Percentiles rank a stretch among this genome's conserved stretches.
phyloP scores from a whole-genome alignment of 1,140 invertebrate species.

The Drosophila repleta region DNA sequence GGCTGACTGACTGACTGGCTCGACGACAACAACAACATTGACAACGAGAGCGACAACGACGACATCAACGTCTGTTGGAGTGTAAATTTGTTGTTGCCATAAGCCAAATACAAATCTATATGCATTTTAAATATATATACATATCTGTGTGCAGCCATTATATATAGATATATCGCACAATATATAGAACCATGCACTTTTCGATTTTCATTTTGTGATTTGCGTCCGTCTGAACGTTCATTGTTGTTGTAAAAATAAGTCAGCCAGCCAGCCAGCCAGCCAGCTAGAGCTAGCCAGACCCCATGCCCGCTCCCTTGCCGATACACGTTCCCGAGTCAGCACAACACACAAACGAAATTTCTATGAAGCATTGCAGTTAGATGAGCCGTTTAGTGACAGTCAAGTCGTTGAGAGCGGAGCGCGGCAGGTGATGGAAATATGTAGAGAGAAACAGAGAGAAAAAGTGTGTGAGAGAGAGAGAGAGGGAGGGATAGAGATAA shows the following conservation, averaged over 20 bases:
- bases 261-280: slow-evolving; percentile 36
- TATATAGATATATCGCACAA: slow-evolving; percentile 47
- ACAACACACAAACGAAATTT: slow-evolving; percentile 67
- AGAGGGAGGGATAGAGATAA: slow-evolving; percentile 1
- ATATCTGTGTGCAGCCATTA: too few species aligned
- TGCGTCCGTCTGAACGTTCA: slow-evolving; percentile 52
- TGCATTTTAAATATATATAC: slow-evolving; percentile 20
- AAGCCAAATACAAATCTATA: slow-evolving; percentile 53
- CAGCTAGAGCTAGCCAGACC: slow-evolving; percentile 28
- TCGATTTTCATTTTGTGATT: slow-evolving; percentile 81
- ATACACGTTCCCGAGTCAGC: slow-evolving; percentile 33
- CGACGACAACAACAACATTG: slow-evolving; percentile 42
- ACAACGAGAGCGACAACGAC: slow-evolving; percentile 21
- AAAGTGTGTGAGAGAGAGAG: not conserved
- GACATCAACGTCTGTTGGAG: slow-evolving; percentile 72
- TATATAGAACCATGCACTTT: slow-evolving; percentile 66
- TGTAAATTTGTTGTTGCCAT: slow-evolving; percentile 73
- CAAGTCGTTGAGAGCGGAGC: slow-evolving; percentile 56
- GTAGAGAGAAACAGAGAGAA: not conserved
- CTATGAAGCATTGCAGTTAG: slow-evolving; percentile 83
- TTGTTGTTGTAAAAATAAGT: slow-evolving; percentile 80
- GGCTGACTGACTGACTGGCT: slow-evolving; percentile 78
- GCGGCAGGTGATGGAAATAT: slow-evolving; percentile 3
- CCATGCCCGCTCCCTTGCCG: not conserved
- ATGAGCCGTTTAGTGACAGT: slow-evolving; percentile 82